A percentile compares a stretch with the other conserved stretches of the same genome.
Conservation (phyloP, 2,888 invertebrate species). For the Idaea aversata region DNA sequence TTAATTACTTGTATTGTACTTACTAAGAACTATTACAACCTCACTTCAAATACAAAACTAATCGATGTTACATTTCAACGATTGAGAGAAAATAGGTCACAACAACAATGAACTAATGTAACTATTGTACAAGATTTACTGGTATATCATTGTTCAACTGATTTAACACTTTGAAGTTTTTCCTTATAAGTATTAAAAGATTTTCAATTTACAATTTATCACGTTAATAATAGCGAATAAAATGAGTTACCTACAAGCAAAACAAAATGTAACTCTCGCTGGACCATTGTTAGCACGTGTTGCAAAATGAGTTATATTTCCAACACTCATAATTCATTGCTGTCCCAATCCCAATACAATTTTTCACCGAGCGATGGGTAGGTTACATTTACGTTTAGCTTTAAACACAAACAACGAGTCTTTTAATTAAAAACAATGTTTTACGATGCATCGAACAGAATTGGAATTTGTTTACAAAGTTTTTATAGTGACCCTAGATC, state of each 20-base stretch:
- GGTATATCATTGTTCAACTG: neutral
- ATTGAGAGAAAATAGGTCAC: conserved; percentile 3
- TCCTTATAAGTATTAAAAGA: conserved; percentile 3
- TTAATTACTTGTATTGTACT: neutral
- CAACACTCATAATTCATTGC: conserved; percentile 49
- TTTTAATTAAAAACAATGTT: neutral
- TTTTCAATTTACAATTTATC: conserved; percentile 2
- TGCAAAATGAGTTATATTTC: conserved; percentile 54
- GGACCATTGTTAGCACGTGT: conserved; percentile 53
- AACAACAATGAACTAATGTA: neutral
- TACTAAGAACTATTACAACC: neutral
- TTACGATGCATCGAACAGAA: conserved; percentile 3
- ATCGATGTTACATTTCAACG: neutral
- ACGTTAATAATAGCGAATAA: conserved; percentile 28
- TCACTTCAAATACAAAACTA: neutral
- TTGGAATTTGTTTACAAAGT: conserved; percentile 16
- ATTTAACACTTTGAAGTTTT: conserved; percentile 5
- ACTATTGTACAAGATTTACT: conserved; percentile 9
- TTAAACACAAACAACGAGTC: neutral
- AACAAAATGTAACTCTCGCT: conserved; percentile 39
- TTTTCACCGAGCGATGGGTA: conserved; percentile 30
- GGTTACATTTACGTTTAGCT: neutral
- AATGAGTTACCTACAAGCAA: conserved; percentile 27
- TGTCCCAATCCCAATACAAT: conserved; percentile 47
- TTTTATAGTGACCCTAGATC: conserved; percentile 3